Evolutionary conservation across 2,888 invertebrate species (phyloP).

Genomic region (Tetanocera ferruginea): DNA sequence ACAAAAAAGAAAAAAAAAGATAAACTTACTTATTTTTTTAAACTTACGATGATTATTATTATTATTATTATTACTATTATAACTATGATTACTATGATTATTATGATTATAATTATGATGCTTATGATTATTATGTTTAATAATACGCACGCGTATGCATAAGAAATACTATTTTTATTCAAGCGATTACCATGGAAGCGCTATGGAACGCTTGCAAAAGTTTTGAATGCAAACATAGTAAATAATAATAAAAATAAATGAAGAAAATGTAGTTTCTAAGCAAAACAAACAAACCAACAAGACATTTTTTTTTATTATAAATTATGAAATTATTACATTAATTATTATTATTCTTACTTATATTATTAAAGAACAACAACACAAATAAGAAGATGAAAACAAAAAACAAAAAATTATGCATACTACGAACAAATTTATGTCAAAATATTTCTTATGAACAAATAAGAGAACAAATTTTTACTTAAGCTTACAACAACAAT

Average conservation of each 20-base stretch:
- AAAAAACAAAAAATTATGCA: conserved; percentile 1
- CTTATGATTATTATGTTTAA: neutral
- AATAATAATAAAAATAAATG: conserved; percentile 26
- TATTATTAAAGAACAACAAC: conserved; percentile 10
- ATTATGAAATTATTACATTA: conserved; percentile 30
- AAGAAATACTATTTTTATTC: conserved; percentile 20
- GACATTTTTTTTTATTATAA: conserved; percentile 41
- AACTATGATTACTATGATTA: conserved; percentile 10
- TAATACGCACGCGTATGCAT: neutral
- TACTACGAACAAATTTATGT: conserved; percentile 42
- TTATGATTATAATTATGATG: conserved; percentile 8
- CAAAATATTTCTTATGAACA: conserved; percentile 40
- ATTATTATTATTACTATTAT: conserved; percentile 13
- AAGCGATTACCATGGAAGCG: conserved; percentile 17
- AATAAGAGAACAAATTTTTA: conserved; percentile 33
- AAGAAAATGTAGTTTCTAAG: conserved; percentile 43
- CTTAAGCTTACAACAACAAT: conserved; percentile 36
- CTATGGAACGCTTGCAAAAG: conserved; percentile 20
- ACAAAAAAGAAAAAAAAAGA: too few relatives aligned
- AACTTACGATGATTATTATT: conserved; percentile 16
- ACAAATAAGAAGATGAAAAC: conserved; percentile 14
- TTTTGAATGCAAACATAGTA: conserved; percentile 43
- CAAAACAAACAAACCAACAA: conserved; percentile 42
- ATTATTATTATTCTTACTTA: conserved; percentile 33
- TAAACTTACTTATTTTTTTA: conserved; percentile 26